phyloP scores from a whole-genome alignment of 1,140 invertebrate species.

The Halesus radiatus region DNA sequence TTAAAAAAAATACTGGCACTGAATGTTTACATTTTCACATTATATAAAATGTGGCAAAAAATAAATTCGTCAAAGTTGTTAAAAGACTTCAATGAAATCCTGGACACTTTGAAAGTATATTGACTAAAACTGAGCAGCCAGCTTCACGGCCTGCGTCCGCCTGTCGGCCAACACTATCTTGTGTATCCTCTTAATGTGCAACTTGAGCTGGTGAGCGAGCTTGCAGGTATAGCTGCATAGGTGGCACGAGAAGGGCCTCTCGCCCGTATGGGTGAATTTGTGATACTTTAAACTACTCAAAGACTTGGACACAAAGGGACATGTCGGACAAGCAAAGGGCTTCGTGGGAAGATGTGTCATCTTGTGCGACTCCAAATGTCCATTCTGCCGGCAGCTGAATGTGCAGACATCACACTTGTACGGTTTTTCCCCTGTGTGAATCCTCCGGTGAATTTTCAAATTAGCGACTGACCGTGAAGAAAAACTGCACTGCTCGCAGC shows the following conservation, averaged over 20 bases:
- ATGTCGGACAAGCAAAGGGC: slow-evolving; percentile 57
- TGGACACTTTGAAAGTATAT: neutral
- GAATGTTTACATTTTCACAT: too few relatives aligned
- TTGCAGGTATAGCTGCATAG: slow-evolving; percentile 34
- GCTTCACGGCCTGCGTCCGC: slow-evolving; percentile 5
- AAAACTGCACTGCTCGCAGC: slow-evolving; percentile 68
- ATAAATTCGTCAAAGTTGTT: too few relatives aligned
- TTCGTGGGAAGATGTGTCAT: slow-evolving; percentile 59
- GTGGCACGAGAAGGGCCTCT: slow-evolving; percentile 74
- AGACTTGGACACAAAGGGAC: slow-evolving; percentile 55
- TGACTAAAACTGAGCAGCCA: neutral
- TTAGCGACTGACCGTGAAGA: slow-evolving; percentile 23
- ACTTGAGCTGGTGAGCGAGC: slow-evolving; percentile 12
- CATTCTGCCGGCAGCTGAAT: slow-evolving; percentile 4
- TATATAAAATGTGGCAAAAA: too few relatives aligned
- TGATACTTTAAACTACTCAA: slow-evolving; percentile 55
- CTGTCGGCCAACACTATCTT: slow-evolving; percentile 27
- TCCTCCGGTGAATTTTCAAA: slow-evolving; percentile 59
- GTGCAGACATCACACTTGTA: slow-evolving; percentile 68
- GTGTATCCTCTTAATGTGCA: slow-evolving; percentile 32
- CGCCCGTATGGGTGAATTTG: slow-evolving; percentile 72
- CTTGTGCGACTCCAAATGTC: slow-evolving; percentile 57
- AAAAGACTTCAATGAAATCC: too few relatives aligned
- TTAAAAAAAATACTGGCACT: too few relatives aligned
- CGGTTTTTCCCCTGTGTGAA: slow-evolving; percentile 76